These are phyloP conservation scores for Leptinotarsa haldemani DNA, from an alignment of 2,888 invertebrate species.

Conservation along the genomic window DNA sequence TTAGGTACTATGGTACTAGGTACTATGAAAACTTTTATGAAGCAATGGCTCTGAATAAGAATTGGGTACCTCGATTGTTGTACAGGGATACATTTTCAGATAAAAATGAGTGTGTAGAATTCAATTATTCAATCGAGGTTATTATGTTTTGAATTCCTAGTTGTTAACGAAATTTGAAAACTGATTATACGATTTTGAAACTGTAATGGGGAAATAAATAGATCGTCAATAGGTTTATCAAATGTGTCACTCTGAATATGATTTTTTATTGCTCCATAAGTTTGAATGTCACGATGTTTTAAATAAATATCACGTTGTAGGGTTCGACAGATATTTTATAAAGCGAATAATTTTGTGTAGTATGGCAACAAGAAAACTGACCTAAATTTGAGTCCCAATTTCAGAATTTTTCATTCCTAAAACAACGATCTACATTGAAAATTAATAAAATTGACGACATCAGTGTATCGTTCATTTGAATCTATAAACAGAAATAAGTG, in stretches of 20 bases:
- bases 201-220: no score
- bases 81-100: not conserved
- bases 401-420: not conserved
- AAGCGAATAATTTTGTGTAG: not conserved
- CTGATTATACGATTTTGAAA: no score
- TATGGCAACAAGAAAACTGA: not conserved
- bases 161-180: no score
- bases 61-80: not conserved
- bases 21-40: no score
- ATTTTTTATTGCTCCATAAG: no score
- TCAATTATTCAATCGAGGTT: not conserved
- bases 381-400: not conserved
- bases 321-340: no score
- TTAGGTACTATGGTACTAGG: no score
- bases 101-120: not conserved
- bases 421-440: not conserved
- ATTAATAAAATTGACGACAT: not conserved
- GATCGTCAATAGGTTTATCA: no score
- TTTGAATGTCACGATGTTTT: no score
- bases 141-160: not conserved
- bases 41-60: no score
- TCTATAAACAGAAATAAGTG: constrained; percentile 3
- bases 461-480: not conserved
- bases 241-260: no score
- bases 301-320: no score